Evolutionary conservation across 2,113 vertebrate genomes (phyloP).

Genomic region (Tupaia tana): DNA sequence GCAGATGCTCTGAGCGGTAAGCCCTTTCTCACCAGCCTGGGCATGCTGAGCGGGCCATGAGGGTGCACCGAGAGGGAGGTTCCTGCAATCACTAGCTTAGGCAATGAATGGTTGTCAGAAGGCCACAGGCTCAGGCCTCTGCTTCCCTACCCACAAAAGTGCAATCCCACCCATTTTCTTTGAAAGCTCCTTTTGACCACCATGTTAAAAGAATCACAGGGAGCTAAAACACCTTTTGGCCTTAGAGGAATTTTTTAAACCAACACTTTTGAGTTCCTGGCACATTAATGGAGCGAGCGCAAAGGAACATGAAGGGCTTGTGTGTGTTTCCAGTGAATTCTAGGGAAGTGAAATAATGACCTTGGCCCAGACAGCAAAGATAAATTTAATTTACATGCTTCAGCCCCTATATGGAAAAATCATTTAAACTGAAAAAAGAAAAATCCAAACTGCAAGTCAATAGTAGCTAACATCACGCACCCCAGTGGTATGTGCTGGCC

Average conservation of each 20-base stretch:
- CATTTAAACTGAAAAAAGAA: conserved; percentile 60
- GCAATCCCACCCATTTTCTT: neutral
- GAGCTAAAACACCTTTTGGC: conserved; percentile 43
- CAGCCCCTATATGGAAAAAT: conserved; percentile 75
- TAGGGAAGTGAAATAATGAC: conserved; percentile 68
- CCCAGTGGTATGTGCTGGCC: conserved; percentile 54
- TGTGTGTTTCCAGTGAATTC: conserved; percentile 70
- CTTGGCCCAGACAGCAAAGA: conserved; percentile 65
- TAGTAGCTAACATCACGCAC: conserved; percentile 66
- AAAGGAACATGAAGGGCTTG: conserved; percentile 8
- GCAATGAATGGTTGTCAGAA: neutral
- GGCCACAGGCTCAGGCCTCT: neutral
- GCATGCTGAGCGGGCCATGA: neutral
- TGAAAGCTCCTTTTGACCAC: conserved; percentile 1
- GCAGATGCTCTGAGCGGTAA: neutral
- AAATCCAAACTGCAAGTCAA: conserved; percentile 58
- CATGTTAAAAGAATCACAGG: neutral
- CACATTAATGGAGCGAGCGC: neutral
- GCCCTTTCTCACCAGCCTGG: neutral
- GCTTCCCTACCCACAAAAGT: neutral
- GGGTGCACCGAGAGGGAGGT: neutral
- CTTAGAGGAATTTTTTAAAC: neutral
- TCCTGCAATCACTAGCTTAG: neutral
- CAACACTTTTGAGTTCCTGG: conserved; percentile 36
- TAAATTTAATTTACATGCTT: conserved; percentile 75